A percentile compares a stretch with the other conserved stretches of the same genome.
Conservation (phyloP, 2,888 invertebrate genomes). For the Orthosia gracilis region DNA sequence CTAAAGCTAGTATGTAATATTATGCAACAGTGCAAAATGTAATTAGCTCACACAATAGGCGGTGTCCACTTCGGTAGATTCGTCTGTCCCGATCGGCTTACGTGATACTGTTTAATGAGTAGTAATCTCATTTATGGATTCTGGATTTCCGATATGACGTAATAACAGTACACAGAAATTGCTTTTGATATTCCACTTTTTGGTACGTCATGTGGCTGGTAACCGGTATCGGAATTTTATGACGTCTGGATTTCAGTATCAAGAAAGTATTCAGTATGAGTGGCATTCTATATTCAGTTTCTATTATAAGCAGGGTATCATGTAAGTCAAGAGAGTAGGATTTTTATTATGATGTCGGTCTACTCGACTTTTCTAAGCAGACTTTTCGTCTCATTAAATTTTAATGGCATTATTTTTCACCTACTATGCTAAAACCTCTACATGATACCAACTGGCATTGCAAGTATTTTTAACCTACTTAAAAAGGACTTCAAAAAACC, state of each 20-base stretch:
- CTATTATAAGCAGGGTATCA: neutral
- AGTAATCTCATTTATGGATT: constrained; percentile 33
- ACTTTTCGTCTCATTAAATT: neutral
- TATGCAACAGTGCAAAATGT: constrained; percentile 34
- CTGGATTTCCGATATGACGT: constrained; percentile 36
- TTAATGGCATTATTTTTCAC: neutral
- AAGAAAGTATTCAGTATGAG: neutral
- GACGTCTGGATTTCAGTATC: constrained; percentile 13
- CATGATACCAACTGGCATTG: too few relatives aligned
- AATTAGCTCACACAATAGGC: constrained; percentile 14
- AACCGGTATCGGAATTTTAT: constrained; percentile 8
- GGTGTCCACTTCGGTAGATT: constrained; percentile 5
- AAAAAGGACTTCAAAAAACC: too few relatives aligned
- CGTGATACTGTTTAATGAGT: constrained; percentile 39
- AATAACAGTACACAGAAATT: constrained; percentile 7
- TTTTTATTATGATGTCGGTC: neutral
- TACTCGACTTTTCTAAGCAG: neutral
- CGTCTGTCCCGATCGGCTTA: constrained; percentile 33
- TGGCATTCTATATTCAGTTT: neutral
- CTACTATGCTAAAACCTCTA: neutral
- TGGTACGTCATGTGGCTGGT: constrained; percentile 28
- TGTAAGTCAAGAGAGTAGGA: neutral
- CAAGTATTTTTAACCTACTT: too few relatives aligned
- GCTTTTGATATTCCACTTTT: constrained; percentile 24
- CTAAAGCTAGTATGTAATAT: constrained; percentile 7